phyloP scores from a whole-genome alignment of 2,797 vertebrate genomes.

The Bradypodion ventrale region DNA sequence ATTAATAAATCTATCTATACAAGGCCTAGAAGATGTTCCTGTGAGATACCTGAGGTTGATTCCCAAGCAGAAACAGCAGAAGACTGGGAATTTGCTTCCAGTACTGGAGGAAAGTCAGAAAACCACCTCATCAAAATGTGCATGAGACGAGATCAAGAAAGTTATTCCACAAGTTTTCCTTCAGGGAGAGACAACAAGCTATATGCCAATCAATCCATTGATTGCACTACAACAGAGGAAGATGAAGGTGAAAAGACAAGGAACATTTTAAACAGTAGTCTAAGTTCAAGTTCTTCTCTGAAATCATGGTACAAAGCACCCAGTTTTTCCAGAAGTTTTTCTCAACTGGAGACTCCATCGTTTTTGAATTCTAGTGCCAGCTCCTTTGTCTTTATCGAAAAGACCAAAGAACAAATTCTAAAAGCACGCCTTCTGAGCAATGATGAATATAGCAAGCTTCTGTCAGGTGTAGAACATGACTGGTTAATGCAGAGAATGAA shows the following conservation, averaged over 20 bases:
- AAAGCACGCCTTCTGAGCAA: constrained; percentile 72
- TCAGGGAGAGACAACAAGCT: accelerated
- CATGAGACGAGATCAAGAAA: not conserved
- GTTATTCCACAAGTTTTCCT: not conserved
- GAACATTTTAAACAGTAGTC: constrained; percentile 24
- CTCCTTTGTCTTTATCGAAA: constrained; percentile 48
- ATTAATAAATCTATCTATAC: not conserved
- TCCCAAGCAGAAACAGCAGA: constrained; percentile 56
- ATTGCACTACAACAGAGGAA: constrained; percentile 70
- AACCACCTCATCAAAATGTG: accelerated
- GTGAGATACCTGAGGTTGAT: constrained; percentile 39
- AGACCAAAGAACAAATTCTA: constrained; percentile 33
- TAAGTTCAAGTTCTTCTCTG: constrained; percentile 51
- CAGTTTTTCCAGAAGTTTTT: constrained; percentile 47
- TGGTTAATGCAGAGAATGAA: constrained; percentile 85
- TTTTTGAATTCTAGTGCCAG: constrained; percentile 50
- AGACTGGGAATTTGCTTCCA: constrained; percentile 24
- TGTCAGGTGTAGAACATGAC: constrained; percentile 84
- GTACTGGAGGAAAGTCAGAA: not conserved
- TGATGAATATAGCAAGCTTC: constrained; percentile 81
- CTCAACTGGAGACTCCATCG: constrained; percentile 24
- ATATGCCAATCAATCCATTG: not conserved
- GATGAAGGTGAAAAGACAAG: constrained; percentile 40
- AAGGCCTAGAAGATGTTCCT: accelerated
- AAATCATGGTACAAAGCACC: constrained; percentile 40